Conservation (phyloP, 2,888 invertebrate species). For the Metacarcinus magister region DNA sequence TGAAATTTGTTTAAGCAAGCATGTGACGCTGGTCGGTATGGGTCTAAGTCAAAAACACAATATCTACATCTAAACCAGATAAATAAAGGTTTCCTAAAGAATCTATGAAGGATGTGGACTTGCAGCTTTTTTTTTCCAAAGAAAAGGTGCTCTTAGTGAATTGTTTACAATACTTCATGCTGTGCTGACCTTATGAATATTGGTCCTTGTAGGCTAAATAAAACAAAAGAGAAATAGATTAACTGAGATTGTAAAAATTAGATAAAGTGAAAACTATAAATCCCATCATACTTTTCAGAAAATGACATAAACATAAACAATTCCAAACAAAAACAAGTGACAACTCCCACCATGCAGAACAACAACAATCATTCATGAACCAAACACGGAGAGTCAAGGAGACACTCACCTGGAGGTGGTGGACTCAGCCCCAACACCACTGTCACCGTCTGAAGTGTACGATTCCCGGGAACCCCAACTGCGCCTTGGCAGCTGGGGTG, state of each 20-base stretch:
- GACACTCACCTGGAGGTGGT: constrained; percentile 87
- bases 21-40: neutral
- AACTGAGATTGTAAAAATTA: neutral
- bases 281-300: neutral
- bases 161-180: constrained; percentile 31
- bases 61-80: neutral
- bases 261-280: neutral
- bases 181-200: constrained; percentile 75
- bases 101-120: neutral
- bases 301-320: neutral
- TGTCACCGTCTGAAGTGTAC: constrained; percentile 91
- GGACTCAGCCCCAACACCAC: constrained; percentile 93
- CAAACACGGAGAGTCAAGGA: neutral
- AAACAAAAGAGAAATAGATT: constrained; percentile 31
- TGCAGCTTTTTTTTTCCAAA: neutral
- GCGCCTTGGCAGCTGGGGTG: constrained; percentile 77
- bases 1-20: neutral
- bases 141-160: neutral
- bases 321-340: neutral
- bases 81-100: neutral
- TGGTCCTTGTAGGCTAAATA: constrained; percentile 77
- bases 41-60: neutral
- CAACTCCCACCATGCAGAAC: neutral
- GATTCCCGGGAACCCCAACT: constrained; percentile 83
- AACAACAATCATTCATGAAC: neutral